These are phyloP conservation scores for Ibycter americanus DNA, from an alignment of 2,797 vertebrate genomes.

Conservation along the genomic window DNA sequence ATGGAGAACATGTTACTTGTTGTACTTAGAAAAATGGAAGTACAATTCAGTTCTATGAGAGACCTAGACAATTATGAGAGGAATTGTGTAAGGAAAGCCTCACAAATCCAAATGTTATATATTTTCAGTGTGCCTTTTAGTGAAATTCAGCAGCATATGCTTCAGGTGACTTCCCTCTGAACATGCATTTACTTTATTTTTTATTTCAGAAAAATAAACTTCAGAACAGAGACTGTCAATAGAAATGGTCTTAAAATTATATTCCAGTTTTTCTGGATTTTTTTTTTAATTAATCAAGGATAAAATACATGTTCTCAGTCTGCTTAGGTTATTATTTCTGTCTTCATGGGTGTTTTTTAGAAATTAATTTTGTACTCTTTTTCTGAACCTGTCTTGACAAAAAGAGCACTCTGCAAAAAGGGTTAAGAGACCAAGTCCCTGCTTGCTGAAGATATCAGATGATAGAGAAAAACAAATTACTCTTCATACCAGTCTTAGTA, in stretches of 20 bases:
- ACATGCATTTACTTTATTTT: neutral
- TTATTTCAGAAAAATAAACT: neutral
- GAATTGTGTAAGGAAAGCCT: neutral
- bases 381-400: neutral
- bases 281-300: neutral
- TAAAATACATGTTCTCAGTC: neutral
- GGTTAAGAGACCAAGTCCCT: neutral
- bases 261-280: neutral
- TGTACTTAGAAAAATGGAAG: neutral
- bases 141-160: neutral
- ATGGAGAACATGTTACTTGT: neutral
- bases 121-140: neutral
- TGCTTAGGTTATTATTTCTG: neutral
- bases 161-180: neutral
- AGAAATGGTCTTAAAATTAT: neutral
- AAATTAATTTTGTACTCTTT: neutral
- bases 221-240: neutral
- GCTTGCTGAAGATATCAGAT: neutral
- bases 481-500: neutral
- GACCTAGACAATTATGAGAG: neutral
- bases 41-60: neutral
- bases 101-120: neutral
- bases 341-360: neutral
- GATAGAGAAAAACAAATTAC: neutral
- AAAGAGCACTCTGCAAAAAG: neutral